A percentile compares a stretch with the other conserved stretches of the same genome.
Evolutionary conservation across 2,113 vertebrate genomes (phyloP).

Genomic region (Scopus umbretta): DNA sequence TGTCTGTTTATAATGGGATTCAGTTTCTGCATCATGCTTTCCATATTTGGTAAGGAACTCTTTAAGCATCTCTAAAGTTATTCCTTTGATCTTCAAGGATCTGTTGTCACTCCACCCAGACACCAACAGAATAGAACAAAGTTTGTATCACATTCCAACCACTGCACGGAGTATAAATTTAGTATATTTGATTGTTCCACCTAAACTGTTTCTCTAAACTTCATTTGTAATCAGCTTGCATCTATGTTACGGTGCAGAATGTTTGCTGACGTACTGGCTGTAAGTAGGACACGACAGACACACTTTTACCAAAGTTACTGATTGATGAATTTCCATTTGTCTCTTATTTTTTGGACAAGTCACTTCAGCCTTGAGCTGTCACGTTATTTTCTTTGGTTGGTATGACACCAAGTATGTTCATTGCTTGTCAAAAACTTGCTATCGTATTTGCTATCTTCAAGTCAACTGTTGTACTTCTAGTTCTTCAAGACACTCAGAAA

Average conservation of each 20-base stretch:
- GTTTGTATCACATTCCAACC: neutral
- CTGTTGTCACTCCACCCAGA: neutral
- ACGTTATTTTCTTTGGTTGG: neutral
- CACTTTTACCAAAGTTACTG: neutral
- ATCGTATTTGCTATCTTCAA: neutral
- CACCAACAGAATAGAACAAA: neutral
- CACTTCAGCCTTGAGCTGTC: neutral
- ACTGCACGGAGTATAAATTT: neutral
- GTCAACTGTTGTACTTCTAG: neutral
- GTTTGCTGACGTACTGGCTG: neutral
- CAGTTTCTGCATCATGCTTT: neutral
- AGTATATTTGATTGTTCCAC: neutral
- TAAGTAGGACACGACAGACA: neutral
- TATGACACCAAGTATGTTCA: neutral
- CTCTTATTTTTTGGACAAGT: neutral
- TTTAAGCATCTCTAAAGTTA: neutral
- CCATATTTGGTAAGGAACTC: neutral
- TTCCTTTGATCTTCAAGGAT: neutral
- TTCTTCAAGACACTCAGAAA: neutral
- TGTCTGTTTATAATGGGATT: neutral
- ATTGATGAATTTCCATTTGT: neutral
- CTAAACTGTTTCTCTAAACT: neutral
- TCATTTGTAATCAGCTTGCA: neutral
- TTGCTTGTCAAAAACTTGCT: neutral
- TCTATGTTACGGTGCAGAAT: neutral